Percentiles rank a stretch among this genome's conserved stretches.
Conservation (phyloP, 2,888 invertebrate species). For the Temnothorax ravouxi region DNA sequence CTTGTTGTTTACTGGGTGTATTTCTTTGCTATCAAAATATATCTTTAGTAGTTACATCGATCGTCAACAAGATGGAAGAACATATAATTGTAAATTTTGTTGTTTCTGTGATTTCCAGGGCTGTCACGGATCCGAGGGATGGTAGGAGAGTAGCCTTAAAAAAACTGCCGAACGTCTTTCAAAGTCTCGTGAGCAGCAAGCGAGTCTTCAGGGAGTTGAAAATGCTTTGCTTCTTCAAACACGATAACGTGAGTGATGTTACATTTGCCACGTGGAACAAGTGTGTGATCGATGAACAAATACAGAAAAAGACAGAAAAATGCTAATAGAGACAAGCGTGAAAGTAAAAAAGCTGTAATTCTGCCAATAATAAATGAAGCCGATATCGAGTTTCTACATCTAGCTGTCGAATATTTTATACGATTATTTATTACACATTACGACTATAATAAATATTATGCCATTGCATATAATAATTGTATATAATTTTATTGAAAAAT, state of each 20-base stretch:
- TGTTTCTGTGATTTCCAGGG: conserved; percentile 91
- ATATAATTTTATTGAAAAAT: background rate
- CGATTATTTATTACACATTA: background rate
- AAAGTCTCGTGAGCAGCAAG: conserved; percentile 99
- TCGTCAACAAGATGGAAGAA: conserved; percentile 9
- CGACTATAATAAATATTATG: background rate
- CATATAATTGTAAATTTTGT: conserved; percentile 40
- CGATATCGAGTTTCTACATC: background rate
- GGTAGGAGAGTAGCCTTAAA: conserved; percentile 99
- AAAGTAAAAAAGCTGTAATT: background rate
- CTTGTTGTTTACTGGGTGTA: too few relatives aligned
- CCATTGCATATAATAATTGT: background rate
- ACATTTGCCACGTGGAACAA: conserved; percentile 7
- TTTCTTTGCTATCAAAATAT: conserved; percentile 44
- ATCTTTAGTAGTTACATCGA: conserved; percentile 52
- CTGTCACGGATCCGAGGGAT: conserved; percentile 99
- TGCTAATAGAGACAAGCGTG: background rate
- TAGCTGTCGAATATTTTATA: background rate
- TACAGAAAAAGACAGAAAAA: background rate
- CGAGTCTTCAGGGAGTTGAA: conserved; percentile 99
- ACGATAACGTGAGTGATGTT: conserved; percentile 96
- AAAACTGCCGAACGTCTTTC: conserved; percentile 99
- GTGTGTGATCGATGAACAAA: conserved; percentile 20
- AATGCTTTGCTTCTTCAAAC: conserved; percentile 99
- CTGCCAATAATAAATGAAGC: background rate